phyloP scores from a whole-genome alignment of 1,140 invertebrate genomes.

The Trichoplusia ni region DNA sequence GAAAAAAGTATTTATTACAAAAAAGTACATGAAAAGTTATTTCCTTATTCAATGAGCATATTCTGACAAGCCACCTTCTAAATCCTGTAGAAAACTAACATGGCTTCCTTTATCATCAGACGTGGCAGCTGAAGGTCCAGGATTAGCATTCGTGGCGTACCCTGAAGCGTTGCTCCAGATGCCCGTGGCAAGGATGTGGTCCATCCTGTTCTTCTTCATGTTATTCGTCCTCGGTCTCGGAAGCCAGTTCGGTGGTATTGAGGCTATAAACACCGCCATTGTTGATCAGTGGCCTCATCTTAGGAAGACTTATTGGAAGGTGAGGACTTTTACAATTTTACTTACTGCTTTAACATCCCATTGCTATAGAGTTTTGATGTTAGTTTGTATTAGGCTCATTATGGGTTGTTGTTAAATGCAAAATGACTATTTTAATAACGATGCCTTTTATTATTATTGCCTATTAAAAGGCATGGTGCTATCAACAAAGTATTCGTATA shows the following conservation, averaged over 20 bases:
- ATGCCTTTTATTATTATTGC: too few relatives aligned
- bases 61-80: too few relatives aligned
- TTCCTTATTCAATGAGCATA: neutral
- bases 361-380: too few relatives aligned
- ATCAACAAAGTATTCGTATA: too few relatives aligned
- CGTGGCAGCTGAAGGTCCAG: conserved; percentile 86
- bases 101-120: conserved; percentile 65
- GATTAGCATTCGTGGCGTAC: conserved; percentile 91
- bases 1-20: too few relatives aligned
- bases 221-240: conserved; percentile 90
- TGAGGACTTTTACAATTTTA: conserved; percentile 64
- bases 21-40: too few relatives aligned
- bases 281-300: conserved; percentile 87
- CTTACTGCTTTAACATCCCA: neutral
- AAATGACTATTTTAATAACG: too few relatives aligned
- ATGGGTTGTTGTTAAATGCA: too few relatives aligned
- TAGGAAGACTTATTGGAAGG: conserved; percentile 83
- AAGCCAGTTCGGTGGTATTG: conserved; percentile 90
- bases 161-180: conserved; percentile 89
- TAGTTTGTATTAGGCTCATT: too few relatives aligned
- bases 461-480: too few relatives aligned
- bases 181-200: conserved; percentile 90
- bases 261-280: conserved; percentile 89
- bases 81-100: too few relatives aligned
- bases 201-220: conserved; percentile 93